Evolutionary conservation across 2,797 vertebrate genomes (phyloP).

Genomic region (Coccyzus lansbergi): DNA sequence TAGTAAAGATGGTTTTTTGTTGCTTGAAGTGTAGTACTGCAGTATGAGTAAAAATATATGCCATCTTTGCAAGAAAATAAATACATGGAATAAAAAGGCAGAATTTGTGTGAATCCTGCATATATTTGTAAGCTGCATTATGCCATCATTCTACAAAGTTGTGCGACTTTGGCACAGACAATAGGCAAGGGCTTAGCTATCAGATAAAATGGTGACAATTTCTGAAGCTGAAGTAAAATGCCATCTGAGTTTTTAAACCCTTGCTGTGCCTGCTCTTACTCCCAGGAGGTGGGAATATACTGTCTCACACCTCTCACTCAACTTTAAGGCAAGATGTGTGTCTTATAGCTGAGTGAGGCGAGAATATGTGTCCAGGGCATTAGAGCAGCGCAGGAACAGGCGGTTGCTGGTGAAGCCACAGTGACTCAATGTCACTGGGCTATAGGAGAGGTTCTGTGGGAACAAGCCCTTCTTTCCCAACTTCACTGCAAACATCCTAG

Average conservation of each 20-base stretch:
- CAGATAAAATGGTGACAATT: background rate
- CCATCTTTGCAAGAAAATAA: background rate
- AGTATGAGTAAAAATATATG: background rate
- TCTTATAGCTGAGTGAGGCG: background rate
- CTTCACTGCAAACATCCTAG: accelerated
- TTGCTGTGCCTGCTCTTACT: background rate
- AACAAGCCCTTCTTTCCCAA: background rate
- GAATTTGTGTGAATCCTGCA: background rate
- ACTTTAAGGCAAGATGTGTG: background rate
- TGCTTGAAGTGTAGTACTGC: background rate
- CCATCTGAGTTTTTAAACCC: background rate
- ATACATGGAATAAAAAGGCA: background rate
- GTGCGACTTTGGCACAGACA: background rate
- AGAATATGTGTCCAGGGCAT: background rate
- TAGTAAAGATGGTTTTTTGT: background rate
- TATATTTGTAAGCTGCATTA: accelerated
- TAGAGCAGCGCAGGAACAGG: background rate
- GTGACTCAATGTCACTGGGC: accelerated
- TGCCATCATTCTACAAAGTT: background rate
- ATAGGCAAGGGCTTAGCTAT: background rate
- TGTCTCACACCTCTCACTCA: background rate
- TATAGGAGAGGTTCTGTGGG: background rate
- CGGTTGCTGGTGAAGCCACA: background rate
- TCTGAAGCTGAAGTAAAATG: background rate
- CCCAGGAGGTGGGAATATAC: background rate